Evolutionary conservation across 2,113 vertebrate species (phyloP), one percentile per base, ranked within the genome.

Genomic region (Lucifuga dentata): DNA sequence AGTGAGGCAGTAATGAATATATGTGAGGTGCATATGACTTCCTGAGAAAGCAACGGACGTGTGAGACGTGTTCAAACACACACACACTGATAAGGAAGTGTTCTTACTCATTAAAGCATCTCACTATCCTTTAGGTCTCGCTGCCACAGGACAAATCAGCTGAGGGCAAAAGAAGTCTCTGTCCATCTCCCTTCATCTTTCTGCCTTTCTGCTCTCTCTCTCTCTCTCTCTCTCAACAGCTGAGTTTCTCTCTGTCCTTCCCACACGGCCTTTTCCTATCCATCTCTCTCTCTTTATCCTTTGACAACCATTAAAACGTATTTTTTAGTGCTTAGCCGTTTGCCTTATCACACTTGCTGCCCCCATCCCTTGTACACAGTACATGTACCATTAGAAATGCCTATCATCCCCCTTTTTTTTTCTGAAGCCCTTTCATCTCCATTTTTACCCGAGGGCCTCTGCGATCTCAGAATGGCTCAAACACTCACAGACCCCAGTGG

Each of bases 51-150:
- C 72, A 68, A 48, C 75, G 51, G n/a, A n/a, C n/a, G 29, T 45
- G 19, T 56, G 45, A 46, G 71, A 39, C 67, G 23, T 24, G 33
- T 17, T 24, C 43, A 44, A 29, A 48, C 40, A 44, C 35, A 53
- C 50, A 50, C 33, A 15, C 41, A 33, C 19, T 57, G 32, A 50
- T 17, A 60, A 51, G 60, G 46, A 66, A 45, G 44, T 2, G 15
- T 38, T 63, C 16, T 13, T 52, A 58, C 78, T 86, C 81, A 79
- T 85, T 78, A 78, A 15, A 65, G 49, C 59, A 67, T 78, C 51
- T 57, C 40, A 39, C 29, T 77, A 29, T 29, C 26, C 52, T 79
- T 52, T 38, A 49, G 46, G 78, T 64, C 72, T 20, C 41, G 29
- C 23, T 2, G 35, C 73, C 57, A 66, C 36, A 50, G 67, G 56